Evolutionary conservation across 1,140 invertebrate species (phyloP), one percentile per base, ranked within the genome.

Genomic region (Brachionus rubens): DNA sequence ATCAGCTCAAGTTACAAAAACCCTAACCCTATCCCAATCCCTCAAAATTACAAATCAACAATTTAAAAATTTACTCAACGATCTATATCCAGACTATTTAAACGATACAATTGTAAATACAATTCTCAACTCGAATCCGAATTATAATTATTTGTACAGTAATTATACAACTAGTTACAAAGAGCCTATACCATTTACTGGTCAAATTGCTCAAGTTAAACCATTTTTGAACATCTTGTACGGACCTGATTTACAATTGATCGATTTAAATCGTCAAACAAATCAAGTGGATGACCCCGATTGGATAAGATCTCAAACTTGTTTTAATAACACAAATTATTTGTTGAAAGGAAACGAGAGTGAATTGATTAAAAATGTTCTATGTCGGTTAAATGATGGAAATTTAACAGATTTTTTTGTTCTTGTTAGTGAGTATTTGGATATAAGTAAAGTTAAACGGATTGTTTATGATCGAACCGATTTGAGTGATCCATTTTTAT

Each of bases 71-170:
- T 36, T 21, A 10, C 40, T 65, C 14, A 43, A 24, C 5, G 12
- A 4, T 12, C 30, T 65, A 19, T 65, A 65, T 14, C 54, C 54
- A 6, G 36, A n/a, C 16, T n/a, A 6, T 16, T 43, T 65, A 14
- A 65, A 65, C 21, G 59, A 65, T 43, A 43, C 59, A 24, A 24
- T 24, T 65, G n/a, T 65, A 16, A 21, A 72, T 40, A 52, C 10
- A 12, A 72, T 72, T 52, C 47, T 72, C 30, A 72, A 30, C 19
- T 48, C 68, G 7, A 72, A 24, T 47, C 68, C 68, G 0, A 72
- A 72, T 40, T 72, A 40, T 24, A 72, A 72, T 21, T 72, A 72
- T 26, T 54, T 72, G 16, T 72, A 72, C n/a, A 50, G 43, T 26
- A 72, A 72, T 72, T 54, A 50, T 24, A 26, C 68, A 2, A 19